Base-by-base conservation (phyloP, 2,113 vertebrate genomes). In the Argyrosomus japonicus region DNA sequence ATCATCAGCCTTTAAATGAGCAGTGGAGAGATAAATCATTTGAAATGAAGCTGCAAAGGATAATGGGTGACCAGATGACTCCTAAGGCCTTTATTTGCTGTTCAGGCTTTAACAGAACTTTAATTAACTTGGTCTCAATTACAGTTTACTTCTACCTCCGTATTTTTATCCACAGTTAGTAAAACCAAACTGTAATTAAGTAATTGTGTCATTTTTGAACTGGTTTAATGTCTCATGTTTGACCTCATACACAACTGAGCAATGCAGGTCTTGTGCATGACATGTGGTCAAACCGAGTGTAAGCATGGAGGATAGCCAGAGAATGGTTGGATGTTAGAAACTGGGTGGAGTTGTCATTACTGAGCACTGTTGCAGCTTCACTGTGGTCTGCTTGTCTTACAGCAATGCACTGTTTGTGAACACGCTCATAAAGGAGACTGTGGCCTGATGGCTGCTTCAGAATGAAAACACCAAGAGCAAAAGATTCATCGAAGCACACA, bases 1-100 rank as follows among this genome's bases (percentile, higher is more conserved):
- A 89, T 99, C 98, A 90, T 99, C 98, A 79, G 97, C 97, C 98
- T 99, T 96, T 82, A 91, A 95, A 87, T 85, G 93, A 95, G 85
- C 87, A 96, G 78, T 78, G 65, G 90, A 89, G 81, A 89, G 78
- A 90, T 86, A 95, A 81, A 94, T 95, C 89, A 94, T 75, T 91
- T 92, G 91, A 93, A 92, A 87, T 84, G 71, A 94, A 92, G 89
- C 84, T 91, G 82, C 86, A 92, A 81, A 88, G 75, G 72, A 86
- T 90, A 82, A 87, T 77, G 68, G 75, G 72, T 86, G 75, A 84
- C 72, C 79, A 88, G 84, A 88, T 77, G 84, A 86, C 77, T 86
- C 78, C 27, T 79, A 45, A 69, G 75, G 73, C 74, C 57, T 86
- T 85, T 76, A 83, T 86, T 70, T 89, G 70, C 54, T 68, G 60